Evolutionary conservation across 2,797 vertebrate genomes (phyloP).

Genomic region (Astyanax mexicanus): DNA sequence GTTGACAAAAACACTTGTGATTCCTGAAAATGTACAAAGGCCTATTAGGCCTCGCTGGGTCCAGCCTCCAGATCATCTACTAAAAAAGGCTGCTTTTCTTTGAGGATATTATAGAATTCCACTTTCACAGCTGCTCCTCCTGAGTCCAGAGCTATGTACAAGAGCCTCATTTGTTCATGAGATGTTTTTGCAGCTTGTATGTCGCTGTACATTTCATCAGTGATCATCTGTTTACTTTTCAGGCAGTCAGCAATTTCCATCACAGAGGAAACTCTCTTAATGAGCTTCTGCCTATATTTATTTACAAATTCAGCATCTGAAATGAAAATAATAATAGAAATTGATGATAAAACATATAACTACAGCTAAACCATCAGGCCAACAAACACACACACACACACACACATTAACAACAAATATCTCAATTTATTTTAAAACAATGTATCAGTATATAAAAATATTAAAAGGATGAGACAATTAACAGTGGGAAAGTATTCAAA

Average conservation of each 20-base stretch:
- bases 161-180: not conserved
- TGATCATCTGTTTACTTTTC: not conserved
- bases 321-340: not conserved
- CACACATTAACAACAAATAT: too few relatives aligned
- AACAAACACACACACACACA: too few relatives aligned
- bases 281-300: constrained; percentile 14
- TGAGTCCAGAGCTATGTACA: not conserved
- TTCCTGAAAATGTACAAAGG: too few relatives aligned
- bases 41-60: not conserved
- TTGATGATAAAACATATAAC: not conserved
- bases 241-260: constrained; percentile 45
- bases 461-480: too few relatives aligned
- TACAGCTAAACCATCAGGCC: not conserved
- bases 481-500: too few relatives aligned
- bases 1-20: too few relatives aligned
- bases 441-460: too few relatives aligned
- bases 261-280: constrained; percentile 14
- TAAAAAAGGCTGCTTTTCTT: not conserved
- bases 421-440: too few relatives aligned
- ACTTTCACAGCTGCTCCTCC: not conserved
- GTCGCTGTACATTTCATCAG: constrained; percentile 8
- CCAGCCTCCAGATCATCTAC: constrained; percentile 1
- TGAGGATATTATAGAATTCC: constrained; percentile 15
- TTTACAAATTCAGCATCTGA: constrained; percentile 43
- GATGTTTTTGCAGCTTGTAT: not conserved